phyloP scores from a whole-genome alignment of 1,140 invertebrate species.

The Phortica variegata region DNA sequence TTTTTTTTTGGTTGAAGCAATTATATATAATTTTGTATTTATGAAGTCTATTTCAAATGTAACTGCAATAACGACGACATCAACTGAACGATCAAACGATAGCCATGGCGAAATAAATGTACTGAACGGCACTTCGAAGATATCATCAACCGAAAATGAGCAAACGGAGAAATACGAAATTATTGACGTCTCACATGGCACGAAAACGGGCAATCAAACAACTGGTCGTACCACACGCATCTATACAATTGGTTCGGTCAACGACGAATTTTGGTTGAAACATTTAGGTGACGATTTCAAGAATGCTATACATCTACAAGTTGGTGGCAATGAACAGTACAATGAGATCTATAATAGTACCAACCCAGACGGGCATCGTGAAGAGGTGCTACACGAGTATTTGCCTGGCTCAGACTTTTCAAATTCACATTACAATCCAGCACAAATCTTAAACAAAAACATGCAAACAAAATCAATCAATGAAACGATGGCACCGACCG shows the following conservation, averaged over 20 bases:
- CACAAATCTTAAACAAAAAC: too few relatives aligned
- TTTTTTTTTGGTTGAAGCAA: too few relatives aligned
- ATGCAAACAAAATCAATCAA: too few relatives aligned
- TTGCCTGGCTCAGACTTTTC: slow-evolving; percentile 33
- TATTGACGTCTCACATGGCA: slow-evolving; percentile 30
- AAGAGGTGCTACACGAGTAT: slow-evolving; percentile 44
- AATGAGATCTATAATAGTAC: slow-evolving; percentile 39
- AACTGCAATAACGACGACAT: slow-evolving; percentile 17
- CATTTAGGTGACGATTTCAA: slow-evolving; percentile 47
- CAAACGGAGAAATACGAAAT: slow-evolving; percentile 24
- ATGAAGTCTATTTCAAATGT: too few relatives aligned
- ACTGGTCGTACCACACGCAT: slow-evolving; percentile 44
- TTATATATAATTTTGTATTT: too few relatives aligned
- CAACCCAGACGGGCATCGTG: slow-evolving; percentile 34
- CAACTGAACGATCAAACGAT: slow-evolving; percentile 7
- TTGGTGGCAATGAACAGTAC: slow-evolving; percentile 42
- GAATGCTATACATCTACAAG: slow-evolving; percentile 45
- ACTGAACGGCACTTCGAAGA: too few relatives aligned
- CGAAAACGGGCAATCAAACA: slow-evolving; percentile 20
- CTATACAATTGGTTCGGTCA: slow-evolving; percentile 40
- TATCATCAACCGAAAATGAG: too few relatives aligned
- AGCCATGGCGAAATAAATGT: too few relatives aligned
- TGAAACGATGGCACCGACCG: too few relatives aligned
- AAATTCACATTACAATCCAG: too few relatives aligned
- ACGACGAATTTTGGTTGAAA: slow-evolving; percentile 46